Conservation (phyloP, 2,113 vertebrate species). For the Hypocryptadius cinnamomeus region DNA sequence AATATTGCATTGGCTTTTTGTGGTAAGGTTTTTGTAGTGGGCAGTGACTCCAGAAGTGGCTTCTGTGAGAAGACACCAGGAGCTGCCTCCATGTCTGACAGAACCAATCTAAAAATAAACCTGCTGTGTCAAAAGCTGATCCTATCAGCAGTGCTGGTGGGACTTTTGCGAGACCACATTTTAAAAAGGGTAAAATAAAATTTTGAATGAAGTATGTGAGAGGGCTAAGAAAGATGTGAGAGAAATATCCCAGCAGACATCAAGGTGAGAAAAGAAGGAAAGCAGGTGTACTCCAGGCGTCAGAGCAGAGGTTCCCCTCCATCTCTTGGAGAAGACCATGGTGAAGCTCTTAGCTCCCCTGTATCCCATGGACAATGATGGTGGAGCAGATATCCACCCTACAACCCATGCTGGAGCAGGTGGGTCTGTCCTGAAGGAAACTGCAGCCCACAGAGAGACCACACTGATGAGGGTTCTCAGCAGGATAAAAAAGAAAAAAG, state of each 20-base stretch:
- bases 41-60: not conserved
- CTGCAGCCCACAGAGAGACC: not conserved
- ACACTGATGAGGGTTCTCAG: not conserved
- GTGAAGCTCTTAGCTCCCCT: not conserved
- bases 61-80: not conserved
- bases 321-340: not conserved
- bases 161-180: not conserved
- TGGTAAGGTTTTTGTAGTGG: not conserved
- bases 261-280: not conserved
- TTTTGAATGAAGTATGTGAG: not conserved
- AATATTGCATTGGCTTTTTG: not conserved
- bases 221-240: not conserved
- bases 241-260: not conserved
- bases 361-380: not conserved
- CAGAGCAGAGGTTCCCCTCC: not conserved
- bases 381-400: not conserved
- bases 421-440: not conserved
- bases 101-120: not conserved
- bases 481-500: not conserved
- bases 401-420: not conserved
- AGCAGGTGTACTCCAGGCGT: accelerated
- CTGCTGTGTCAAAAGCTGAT: not conserved
- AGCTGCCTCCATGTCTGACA: not conserved
- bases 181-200: not conserved
- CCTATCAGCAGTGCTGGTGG: not conserved